These are phyloP conservation scores for Drosophila insularis DNA, from an alignment of 1,140 invertebrate genomes.

Conservation along the genomic window DNA sequence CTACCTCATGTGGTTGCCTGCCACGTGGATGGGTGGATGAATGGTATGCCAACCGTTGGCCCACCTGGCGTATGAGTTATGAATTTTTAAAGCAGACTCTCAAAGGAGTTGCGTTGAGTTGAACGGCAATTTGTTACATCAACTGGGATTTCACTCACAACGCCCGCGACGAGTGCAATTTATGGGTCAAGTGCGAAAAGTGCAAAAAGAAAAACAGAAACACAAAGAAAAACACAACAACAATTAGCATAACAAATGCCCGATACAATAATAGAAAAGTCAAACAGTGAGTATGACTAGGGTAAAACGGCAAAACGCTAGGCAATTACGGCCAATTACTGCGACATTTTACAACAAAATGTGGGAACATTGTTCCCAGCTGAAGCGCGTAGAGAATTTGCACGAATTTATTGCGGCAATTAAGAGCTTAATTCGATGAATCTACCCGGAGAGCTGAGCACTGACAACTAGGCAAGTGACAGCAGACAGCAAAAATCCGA, in stretches of 20 bases:
- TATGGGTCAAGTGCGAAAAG: conserved; percentile 66
- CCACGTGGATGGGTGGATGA: conserved; percentile 11
- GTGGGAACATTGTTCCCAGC: conserved; percentile 67
- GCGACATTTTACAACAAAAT: conserved; percentile 52
- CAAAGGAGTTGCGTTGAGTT: conserved; percentile 49
- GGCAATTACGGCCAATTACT: conserved; percentile 73
- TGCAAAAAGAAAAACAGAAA: conserved; percentile 24
- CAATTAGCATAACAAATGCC: conserved; percentile 63
- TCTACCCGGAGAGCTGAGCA: conserved; percentile 13
- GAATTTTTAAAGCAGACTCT: conserved; percentile 29
- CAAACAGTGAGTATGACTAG: conserved; percentile 30
- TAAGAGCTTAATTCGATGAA: conserved; percentile 75
- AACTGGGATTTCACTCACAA: too few species aligned
- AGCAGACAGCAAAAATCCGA: conserved; percentile 17
- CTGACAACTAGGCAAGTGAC: conserved; percentile 7
- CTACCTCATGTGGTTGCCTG: conserved; percentile 25
- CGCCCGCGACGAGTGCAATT: conserved; percentile 18
- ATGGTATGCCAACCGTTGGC: conserved; percentile 7
- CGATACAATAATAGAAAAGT: conserved; percentile 51
- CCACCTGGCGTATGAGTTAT: conserved; percentile 57
- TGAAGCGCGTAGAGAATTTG: conserved; percentile 49
- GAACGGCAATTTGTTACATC: conserved; percentile 55
- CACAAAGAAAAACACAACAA: conserved; percentile 10
- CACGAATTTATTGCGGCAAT: conserved; percentile 75
- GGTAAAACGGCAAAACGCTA: conserved; percentile 46